These are phyloP conservation scores for Agelaius phoeniceus DNA, from an alignment of 2,113 vertebrate species.

Conservation along the genomic window DNA sequence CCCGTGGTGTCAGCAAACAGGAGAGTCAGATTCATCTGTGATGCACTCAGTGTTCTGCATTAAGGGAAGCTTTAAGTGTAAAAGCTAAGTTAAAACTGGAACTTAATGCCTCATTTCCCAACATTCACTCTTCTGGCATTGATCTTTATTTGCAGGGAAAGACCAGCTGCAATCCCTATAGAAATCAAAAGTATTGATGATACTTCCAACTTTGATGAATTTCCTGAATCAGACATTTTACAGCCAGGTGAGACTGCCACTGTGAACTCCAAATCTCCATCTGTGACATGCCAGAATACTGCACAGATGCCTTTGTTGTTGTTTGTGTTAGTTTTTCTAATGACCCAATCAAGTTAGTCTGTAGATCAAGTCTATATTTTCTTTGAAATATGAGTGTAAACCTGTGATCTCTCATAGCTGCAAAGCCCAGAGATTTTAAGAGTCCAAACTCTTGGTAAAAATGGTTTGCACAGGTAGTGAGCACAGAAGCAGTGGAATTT, in stretches of 20 bases:
- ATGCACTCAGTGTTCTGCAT: not conserved
- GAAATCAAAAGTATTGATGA: slow-evolving; percentile 98
- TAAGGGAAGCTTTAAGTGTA: not conserved
- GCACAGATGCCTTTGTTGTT: not conserved
- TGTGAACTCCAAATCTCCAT: not conserved
- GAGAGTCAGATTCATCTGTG: not conserved
- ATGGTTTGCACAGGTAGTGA: not conserved
- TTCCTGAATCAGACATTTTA: slow-evolving; percentile 96
- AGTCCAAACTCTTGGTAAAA: not conserved
- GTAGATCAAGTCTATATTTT: not conserved
- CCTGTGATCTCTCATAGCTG: not conserved
- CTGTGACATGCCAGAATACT: not conserved
- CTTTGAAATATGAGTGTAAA: not conserved
- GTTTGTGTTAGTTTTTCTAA: not conserved
- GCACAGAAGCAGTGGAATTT: not conserved
- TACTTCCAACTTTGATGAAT: slow-evolving; percentile 97
- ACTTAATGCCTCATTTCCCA: not conserved
- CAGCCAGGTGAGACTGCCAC: slow-evolving; percentile 85
- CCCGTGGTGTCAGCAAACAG: not conserved
- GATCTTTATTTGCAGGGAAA: slow-evolving; percentile 78
- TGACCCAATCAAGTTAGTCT: not conserved
- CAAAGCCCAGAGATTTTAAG: not conserved
- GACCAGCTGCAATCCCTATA: slow-evolving; percentile 93
- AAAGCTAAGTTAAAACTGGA: not conserved
- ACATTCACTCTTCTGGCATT: not conserved